Percentiles rank a stretch among this genome's conserved stretches.
phyloP scores from a whole-genome alignment of 2,888 invertebrate species.

The Petrolisthes manimaculis region DNA sequence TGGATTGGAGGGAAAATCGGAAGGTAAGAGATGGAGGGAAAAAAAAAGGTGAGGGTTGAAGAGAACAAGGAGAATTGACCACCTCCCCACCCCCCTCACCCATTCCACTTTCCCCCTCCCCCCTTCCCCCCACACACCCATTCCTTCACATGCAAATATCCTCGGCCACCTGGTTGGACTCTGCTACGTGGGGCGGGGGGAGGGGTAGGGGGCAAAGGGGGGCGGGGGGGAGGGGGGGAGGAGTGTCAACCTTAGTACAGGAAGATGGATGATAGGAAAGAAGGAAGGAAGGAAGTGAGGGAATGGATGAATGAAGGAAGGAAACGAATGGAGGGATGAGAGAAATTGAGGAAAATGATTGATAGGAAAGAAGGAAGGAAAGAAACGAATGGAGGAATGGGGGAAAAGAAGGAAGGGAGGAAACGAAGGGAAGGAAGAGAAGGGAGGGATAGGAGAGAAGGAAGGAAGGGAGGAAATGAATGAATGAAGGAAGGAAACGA shows the following conservation, averaged over 20 bases:
- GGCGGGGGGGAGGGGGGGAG: too few species aligned
- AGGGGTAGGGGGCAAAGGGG: too few species aligned
- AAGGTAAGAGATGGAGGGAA: background rate
- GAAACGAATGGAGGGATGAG: background rate
- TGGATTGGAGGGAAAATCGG: too few species aligned
- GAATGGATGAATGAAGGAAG: background rate
- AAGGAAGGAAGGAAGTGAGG: background rate
- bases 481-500: background rate
- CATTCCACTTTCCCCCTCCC: slow-evolving; percentile 1
- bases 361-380: background rate
- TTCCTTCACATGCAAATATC: slow-evolving; percentile 15
- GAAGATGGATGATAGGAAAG: background rate
- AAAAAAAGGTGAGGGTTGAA: background rate
- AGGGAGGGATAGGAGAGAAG: background rate
- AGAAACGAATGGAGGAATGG: background rate
- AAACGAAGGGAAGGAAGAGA: background rate
- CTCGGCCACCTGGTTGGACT: background rate
- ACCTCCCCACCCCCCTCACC: too few species aligned
- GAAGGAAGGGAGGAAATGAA: background rate
- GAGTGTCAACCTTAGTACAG: background rate
- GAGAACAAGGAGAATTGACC: too few species aligned
- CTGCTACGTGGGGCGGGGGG: background rate
- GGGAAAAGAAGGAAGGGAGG: background rate
- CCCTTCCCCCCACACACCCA: background rate
- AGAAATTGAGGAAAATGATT: background rate